These are phyloP conservation scores for Cynocephalus volans DNA, from an alignment of 2,113 vertebrate species.

Conservation along the genomic window DNA sequence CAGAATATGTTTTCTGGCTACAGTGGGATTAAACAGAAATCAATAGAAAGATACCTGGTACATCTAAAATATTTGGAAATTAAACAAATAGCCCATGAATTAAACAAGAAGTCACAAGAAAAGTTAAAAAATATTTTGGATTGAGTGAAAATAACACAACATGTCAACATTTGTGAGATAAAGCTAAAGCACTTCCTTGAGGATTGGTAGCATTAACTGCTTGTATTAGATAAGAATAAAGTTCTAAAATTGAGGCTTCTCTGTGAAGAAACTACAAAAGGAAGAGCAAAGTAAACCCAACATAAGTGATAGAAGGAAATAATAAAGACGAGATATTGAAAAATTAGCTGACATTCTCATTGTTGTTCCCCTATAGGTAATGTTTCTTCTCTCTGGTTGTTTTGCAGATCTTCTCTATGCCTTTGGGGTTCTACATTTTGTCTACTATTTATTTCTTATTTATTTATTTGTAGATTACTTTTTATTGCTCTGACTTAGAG, in stretches of 20 bases:
- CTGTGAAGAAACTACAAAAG: neutral
- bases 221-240: neutral
- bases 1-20: neutral
- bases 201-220: neutral
- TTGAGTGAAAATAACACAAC: neutral
- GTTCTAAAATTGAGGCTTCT: neutral
- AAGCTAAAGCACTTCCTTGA: neutral
- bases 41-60: neutral
- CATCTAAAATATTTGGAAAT: neutral
- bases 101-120: neutral
- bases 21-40: neutral
- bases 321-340: neutral
- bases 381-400: neutral
- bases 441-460: neutral
- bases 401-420: neutral
- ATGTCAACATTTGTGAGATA: neutral
- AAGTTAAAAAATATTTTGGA: neutral
- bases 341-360: neutral
- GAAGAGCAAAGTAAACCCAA: neutral
- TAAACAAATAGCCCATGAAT: neutral
- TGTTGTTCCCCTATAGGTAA: neutral
- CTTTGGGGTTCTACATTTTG: neutral
- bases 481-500: neutral
- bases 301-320: neutral
- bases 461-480: neutral